These are phyloP conservation scores for Megastigmus dorsalis DNA, from an alignment of 2,888 invertebrate species.

Conservation along the genomic window DNA sequence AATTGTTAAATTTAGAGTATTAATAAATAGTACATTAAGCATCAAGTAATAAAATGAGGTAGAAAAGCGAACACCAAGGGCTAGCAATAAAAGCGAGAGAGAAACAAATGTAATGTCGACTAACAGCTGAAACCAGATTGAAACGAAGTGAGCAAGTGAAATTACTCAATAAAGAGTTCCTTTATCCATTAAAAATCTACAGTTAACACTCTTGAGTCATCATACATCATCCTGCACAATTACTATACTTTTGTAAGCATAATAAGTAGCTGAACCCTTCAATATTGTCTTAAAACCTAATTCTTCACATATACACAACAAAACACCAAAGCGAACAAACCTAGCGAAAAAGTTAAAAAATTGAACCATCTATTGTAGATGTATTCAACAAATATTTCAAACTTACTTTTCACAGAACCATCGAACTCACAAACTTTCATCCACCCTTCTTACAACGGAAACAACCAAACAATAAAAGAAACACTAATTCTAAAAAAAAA, in stretches of 20 bases:
- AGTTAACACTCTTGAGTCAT: neutral
- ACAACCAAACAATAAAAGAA: too few relatives aligned
- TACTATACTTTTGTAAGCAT: neutral
- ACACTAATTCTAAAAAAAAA: constrained; percentile 9
- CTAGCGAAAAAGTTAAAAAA: too few relatives aligned
- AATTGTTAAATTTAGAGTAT: neutral
- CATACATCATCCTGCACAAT: neutral
- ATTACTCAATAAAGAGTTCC: constrained; percentile 39
- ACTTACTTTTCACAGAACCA: too few relatives aligned
- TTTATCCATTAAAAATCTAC: constrained; percentile 19
- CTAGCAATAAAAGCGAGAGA: neutral
- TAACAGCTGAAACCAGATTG: constrained; percentile 27
- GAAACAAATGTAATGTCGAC: neutral
- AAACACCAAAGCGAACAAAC: too few relatives aligned
- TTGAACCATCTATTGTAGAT: too few relatives aligned
- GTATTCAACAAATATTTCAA: too few relatives aligned
- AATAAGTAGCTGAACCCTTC: neutral
- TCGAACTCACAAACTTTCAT: too few relatives aligned
- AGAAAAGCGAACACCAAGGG: neutral
- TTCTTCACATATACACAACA: too few relatives aligned
- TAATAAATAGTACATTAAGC: neutral
- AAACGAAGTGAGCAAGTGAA: constrained; percentile 26
- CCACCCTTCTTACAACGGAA: too few relatives aligned
- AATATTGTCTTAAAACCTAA: too few relatives aligned
- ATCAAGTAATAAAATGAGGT: too few relatives aligned